Evolutionary conservation across 2,888 invertebrate genomes (phyloP).

Genomic region (Syrista parreyssii): DNA sequence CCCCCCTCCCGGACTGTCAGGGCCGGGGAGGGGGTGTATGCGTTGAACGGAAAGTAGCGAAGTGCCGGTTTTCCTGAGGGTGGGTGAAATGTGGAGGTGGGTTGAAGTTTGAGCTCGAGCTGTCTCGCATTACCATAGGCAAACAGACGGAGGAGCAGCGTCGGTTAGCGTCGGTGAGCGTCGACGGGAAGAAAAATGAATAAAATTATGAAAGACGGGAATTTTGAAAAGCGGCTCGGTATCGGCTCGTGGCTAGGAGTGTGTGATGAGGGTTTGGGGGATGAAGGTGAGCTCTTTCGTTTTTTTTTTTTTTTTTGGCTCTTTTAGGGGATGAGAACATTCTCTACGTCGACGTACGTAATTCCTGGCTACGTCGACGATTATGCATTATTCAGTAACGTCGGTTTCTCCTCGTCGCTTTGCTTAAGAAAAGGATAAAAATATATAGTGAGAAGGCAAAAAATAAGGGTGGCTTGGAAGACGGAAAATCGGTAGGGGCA

Average conservation of each 20-base stretch:
- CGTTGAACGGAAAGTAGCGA: slow-evolving; percentile 15
- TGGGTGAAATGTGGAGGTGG: background rate
- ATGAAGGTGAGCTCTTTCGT: background rate
- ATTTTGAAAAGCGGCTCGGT: slow-evolving; percentile 32
- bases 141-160: slow-evolving; percentile 41
- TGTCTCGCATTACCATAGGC: slow-evolving; percentile 52
- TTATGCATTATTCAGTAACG: background rate
- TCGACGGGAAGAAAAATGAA: slow-evolving; percentile 38
- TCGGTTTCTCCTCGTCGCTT: background rate
- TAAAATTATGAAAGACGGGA: slow-evolving; percentile 53
- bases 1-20: slow-evolving; percentile 12
- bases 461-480: background rate
- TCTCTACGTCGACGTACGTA: background rate
- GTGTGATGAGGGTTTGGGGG: background rate
- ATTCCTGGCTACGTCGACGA: background rate
- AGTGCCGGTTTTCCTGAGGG: slow-evolving; percentile 12
- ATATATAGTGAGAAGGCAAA: background rate
- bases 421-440: background rate
- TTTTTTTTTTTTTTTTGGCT: background rate
- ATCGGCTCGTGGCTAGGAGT: background rate
- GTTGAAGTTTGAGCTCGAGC: slow-evolving; percentile 2
- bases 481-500: background rate
- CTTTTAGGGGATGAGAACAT: background rate
- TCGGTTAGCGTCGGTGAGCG: slow-evolving; percentile 21
- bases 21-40: slow-evolving; percentile 38